Evolutionary conservation across 1,140 invertebrate genomes (phyloP).

Genomic region (Cyrtorhinus lividipennis): DNA sequence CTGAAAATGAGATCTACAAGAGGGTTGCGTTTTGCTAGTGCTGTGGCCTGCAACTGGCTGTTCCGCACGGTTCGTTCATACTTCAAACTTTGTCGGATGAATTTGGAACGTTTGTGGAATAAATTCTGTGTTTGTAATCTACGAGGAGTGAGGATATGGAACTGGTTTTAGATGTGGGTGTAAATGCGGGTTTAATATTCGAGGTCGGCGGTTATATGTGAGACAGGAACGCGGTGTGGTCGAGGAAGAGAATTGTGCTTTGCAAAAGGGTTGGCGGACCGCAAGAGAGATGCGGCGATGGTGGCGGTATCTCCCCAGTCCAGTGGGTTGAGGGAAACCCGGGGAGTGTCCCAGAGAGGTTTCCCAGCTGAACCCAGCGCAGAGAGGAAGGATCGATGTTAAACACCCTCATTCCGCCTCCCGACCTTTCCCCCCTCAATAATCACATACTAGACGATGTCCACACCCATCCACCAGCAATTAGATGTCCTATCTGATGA

Average conservation of each 20-base stretch:
- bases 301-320: not conserved
- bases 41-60: too few species aligned
- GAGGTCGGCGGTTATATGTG: not conserved
- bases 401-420: constrained; percentile 8
- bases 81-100: too few species aligned
- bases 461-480: constrained; percentile 3
- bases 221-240: not conserved
- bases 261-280: not conserved
- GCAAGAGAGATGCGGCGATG: not conserved
- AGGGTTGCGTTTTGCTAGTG: too few species aligned
- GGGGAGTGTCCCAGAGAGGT: too few species aligned
- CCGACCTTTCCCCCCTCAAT: too few species aligned
- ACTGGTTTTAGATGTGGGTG: not conserved
- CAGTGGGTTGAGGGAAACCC: too few species aligned
- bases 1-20: too few species aligned
- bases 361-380: not conserved
- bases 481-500: constrained; percentile 1
- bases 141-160: not conserved
- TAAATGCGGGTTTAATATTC: not conserved
- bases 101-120: too few species aligned
- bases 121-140: too few species aligned
- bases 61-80: too few species aligned
- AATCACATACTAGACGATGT: constrained; percentile 7
- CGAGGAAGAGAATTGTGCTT: not conserved
- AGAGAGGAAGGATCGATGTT: not conserved